Base-by-base conservation (phyloP, 2,888 invertebrate species). In the Osedax fenrisi region DNA sequence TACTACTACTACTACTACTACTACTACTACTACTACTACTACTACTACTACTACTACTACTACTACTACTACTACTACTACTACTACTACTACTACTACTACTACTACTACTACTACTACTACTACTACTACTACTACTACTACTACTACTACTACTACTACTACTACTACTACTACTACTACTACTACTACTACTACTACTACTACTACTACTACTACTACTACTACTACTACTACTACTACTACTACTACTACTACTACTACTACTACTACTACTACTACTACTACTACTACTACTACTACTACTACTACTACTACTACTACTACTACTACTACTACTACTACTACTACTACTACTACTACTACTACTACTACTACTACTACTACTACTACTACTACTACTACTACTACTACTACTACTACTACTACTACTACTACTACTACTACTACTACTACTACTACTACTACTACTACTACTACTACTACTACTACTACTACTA, bases 11-110 rank as follows among this genome's bases (percentile, higher is more conserved):
- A 69, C 61, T 73, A 73, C 69, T 73, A 73, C 27, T 72, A 72
- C 69, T 73, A 73, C 26, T 73, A 72, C 22, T 69, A 21, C 26
- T 25, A 69, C 26, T 72, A 73, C 27, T 72, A 72, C 69, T 72
- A 73, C 69, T 72, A 73, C 26, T 72, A 72, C 26, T 73, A 73
- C 26, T 73, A 73, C 68, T 73, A 72, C 68, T 73, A 72, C 26
- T 72, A 73, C 68, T 73, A 73, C 68, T 73, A 73, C 68, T 73
- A 72, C 68, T 73, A 73, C 68, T 73, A 73, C 68, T 73, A 73
- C 68, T 73, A 73, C 68, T 72, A 72, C 68, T 73, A 73, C 68
- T 73, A 73, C 27, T 73, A 73, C 68, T 73, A 73, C 26, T 73
- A 73, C 26, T 73, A 73, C 13, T 74, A 73, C 25, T 73, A 73